Percentiles rank a stretch among this genome's conserved stretches.
Conservation (phyloP, 1,140 invertebrate species). For the Aphelinus certus region DNA sequence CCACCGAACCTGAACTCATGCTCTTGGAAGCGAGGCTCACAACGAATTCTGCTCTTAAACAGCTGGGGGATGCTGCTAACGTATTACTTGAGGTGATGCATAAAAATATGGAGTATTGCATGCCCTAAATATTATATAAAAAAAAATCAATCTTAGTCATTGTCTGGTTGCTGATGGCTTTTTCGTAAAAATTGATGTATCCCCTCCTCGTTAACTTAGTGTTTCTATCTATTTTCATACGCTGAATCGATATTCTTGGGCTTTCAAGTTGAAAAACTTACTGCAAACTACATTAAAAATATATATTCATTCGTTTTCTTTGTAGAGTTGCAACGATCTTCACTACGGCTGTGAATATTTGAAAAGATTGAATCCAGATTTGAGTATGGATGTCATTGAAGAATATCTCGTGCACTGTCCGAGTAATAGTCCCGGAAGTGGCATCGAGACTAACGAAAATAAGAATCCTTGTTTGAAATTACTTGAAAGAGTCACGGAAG, state of each 20-base stretch:
- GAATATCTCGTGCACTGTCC: conserved; percentile 82
- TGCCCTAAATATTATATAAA: no score
- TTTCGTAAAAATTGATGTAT: no score
- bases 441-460: conserved; percentile 60
- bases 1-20: conserved; percentile 66
- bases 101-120: no score
- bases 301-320: not conserved
- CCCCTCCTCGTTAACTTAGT: no score
- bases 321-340: conserved; percentile 50
- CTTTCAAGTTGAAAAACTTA: no score
- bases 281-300: no score
- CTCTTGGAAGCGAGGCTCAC: not conserved
- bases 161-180: no score
- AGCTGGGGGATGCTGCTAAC: conserved; percentile 2
- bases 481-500: conserved; percentile 78
- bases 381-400: conserved; percentile 81
- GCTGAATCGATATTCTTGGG: no score
- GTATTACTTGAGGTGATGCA: conserved; percentile 8
- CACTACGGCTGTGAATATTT: conserved; percentile 83
- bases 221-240: no score
- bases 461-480: conserved; percentile 69
- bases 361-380: conserved; percentile 82
- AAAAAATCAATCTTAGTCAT: no score
- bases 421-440: conserved; percentile 44
- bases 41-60: not conserved